These are phyloP conservation scores for Tetramorium alpestre DNA, from an alignment of 1,140 invertebrate genomes.

Conservation along the genomic window DNA sequence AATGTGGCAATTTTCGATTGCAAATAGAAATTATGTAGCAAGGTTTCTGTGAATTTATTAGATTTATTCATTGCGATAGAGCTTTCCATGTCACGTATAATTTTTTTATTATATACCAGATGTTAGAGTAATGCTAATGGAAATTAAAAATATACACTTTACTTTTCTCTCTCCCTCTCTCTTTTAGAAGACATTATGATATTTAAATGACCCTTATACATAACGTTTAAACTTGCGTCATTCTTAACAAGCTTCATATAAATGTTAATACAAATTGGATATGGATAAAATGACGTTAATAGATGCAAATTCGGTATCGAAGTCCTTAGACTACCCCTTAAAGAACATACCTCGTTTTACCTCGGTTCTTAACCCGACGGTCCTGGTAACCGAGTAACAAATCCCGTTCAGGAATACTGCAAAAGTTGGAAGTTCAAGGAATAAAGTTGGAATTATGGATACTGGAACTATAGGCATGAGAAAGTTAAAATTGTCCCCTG, in stretches of 20 bases:
- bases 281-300: slow-evolving; percentile 41
- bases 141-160: background rate
- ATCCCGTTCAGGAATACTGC: slow-evolving; percentile 54
- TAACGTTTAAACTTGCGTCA: slow-evolving; percentile 19
- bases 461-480: slow-evolving; percentile 55
- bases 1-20: background rate
- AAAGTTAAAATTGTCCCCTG: slow-evolving; percentile 59
- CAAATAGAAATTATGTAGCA: background rate
- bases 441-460: slow-evolving; percentile 61
- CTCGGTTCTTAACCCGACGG: slow-evolving; percentile 36
- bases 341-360: slow-evolving; percentile 45
- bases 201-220: background rate
- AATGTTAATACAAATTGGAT: slow-evolving; percentile 41
- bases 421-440: slow-evolving; percentile 54
- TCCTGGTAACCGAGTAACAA: slow-evolving; percentile 57
- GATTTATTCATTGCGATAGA: background rate
- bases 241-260: slow-evolving; percentile 23
- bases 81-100: background rate
- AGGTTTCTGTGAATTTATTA: background rate
- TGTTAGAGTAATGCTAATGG: background rate
- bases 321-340: slow-evolving; percentile 25
- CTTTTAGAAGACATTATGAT: background rate
- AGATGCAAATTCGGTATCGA: slow-evolving; percentile 52
- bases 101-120: background rate
- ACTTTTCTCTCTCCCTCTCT: background rate